A percentile compares a stretch with the other conserved stretches of the same genome.
phyloP scores from a whole-genome alignment of 1,140 invertebrate genomes.

The Belonocnema kinseyi region DNA sequence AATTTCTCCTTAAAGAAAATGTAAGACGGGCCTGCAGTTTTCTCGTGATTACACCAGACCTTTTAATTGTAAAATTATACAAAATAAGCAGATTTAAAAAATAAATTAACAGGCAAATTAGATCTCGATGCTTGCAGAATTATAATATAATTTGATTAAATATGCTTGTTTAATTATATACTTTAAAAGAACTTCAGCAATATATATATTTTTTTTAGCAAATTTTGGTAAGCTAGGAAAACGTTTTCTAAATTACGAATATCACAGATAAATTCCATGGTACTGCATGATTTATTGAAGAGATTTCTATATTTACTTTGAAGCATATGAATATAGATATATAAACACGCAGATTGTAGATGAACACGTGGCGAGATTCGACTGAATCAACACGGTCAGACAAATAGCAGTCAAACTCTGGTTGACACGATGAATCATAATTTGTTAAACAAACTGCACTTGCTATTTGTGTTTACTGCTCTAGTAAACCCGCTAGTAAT shows the following conservation, averaged over 20 bases:
- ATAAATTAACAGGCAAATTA: background rate
- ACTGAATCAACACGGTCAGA: constrained; percentile 33
- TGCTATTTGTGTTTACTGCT: constrained; percentile 22
- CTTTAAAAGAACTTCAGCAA: too few relatives aligned
- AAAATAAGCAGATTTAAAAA: background rate
- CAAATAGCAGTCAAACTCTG: constrained; percentile 33
- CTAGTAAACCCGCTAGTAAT: background rate
- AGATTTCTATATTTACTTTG: constrained; percentile 6
- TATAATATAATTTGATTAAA: too few relatives aligned
- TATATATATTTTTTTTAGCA: too few relatives aligned
- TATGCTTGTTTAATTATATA: too few relatives aligned
- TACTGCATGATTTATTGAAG: background rate
- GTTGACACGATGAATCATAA: constrained; percentile 27
- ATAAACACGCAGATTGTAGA: constrained; percentile 11
- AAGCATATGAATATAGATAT: background rate
- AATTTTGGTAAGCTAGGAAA: too few relatives aligned
- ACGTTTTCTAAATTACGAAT: background rate
- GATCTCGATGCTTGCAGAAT: too few relatives aligned
- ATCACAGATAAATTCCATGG: background rate
- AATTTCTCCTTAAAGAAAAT: constrained; percentile 5
- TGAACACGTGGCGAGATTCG: constrained; percentile 22
- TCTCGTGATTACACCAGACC: background rate
- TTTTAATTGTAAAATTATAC: background rate
- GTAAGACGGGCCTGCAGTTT: background rate
- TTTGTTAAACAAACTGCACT: constrained; percentile 35